Base-by-base conservation (phyloP, 1,140 invertebrate species). In the Lepeophtheirus salmonis region DNA sequence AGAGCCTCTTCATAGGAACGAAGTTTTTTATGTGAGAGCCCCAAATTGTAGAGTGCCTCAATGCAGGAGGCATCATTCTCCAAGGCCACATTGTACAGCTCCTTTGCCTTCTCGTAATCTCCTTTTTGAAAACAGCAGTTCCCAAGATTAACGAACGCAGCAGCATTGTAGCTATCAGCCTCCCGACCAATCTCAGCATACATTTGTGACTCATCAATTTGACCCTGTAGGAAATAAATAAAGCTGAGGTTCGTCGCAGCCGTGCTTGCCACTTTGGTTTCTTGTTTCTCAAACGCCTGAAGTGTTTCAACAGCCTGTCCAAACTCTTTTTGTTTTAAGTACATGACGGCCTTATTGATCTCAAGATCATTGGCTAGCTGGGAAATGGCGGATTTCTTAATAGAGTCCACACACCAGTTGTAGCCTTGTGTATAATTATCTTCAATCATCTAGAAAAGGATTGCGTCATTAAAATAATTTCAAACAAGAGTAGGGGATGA, bases 241-340 rank as follows among this genome's bases (percentile, higher is more conserved):
- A 94, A 90, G 2, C 86, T 83, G 14, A 95, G 73, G 75, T 95
- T 94, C n/a, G 85, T 89, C 3, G 86, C 79, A 3, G 90, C 89
- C 50, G 79, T 80, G 64, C 83, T 82, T 0, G 85, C 86, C 52
- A 89, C 83, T 73, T 85, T 85, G 1, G 80, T 80, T 59, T 86
- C 79, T 17, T 84, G 84, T 67, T 84, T 86, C 70, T 92, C 86
- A 70, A 94, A 92, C 61, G 82, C 81, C 72, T 88, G 87, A 18
- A 95, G 70, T 0, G 86, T 88, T 62, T 89, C 86, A 41, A 90
- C 82, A 0, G 89, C 83, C 56, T 73, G 75, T 69, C 83, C 77
- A 13, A 90, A 79, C 67, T 94, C 83, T 62, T 84, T 80, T 70
- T 88, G 84, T 63, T 86, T 83, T 14, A 96, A 71, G 70, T 82